Percentiles rank a stretch among this genome's conserved stretches.
phyloP scores from a whole-genome alignment of 2,113 vertebrate species.

The Caloenas nicobarica region DNA sequence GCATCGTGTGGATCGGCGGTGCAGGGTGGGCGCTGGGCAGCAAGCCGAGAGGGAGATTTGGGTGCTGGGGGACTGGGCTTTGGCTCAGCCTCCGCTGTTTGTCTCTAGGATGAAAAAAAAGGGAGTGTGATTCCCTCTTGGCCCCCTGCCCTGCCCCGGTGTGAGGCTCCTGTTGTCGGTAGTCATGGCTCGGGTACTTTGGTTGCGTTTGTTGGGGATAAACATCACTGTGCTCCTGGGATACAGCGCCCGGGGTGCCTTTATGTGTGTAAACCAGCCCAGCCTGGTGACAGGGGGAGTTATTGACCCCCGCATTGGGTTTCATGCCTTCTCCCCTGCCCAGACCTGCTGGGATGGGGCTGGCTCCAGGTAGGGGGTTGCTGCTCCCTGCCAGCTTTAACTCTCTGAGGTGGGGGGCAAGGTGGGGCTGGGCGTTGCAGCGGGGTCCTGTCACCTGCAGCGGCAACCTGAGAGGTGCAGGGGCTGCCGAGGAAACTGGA shows the following conservation, averaged over 20 bases:
- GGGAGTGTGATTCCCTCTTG: not conserved
- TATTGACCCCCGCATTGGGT: not conserved
- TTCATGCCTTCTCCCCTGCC: not conserved
- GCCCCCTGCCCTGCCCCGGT: not conserved
- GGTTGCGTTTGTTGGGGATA: not conserved
- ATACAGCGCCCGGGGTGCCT: not conserved
- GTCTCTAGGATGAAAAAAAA: not conserved
- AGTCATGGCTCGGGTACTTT: rapidly evolving
- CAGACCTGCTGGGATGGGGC: not conserved
- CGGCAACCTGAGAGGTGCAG: rapidly evolving
- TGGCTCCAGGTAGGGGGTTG: not conserved
- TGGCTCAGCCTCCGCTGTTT: not conserved
- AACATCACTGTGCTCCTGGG: not conserved
- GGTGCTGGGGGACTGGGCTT: not conserved
- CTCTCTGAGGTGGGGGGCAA: not conserved
- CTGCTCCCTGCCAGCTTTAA: not conserved
- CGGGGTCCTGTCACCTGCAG: not conserved
- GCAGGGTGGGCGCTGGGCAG: not conserved
- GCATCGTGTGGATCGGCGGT: rapidly evolving
- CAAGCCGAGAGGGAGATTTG: not conserved
- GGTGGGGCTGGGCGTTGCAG: not conserved
- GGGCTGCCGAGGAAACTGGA: rapidly evolving
- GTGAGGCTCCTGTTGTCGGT: not conserved
- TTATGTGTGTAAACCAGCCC: rapidly evolving
- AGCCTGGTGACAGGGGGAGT: too few species aligned